A percentile compares a stretch with the other conserved stretches of the same genome.
These are phyloP conservation scores for Apamea epomidion DNA, from an alignment of 2,888 invertebrate genomes.

Conservation along the genomic window DNA sequence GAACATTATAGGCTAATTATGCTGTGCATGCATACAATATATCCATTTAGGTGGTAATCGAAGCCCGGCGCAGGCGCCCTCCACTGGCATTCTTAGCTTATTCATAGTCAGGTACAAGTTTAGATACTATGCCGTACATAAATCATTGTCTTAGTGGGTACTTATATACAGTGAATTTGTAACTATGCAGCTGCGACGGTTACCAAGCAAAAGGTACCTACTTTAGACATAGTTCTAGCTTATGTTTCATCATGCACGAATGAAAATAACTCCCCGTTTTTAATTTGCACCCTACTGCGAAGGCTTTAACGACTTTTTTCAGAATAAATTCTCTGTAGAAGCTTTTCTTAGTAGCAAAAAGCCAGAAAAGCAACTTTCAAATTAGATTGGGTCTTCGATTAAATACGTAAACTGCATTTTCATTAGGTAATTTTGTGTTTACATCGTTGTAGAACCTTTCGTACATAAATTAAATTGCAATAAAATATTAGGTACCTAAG, in stretches of 20 bases:
- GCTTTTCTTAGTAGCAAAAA: conserved; percentile 7
- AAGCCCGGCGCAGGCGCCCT: background rate
- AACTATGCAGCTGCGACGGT: conserved; percentile 45
- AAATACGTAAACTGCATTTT: conserved; percentile 16
- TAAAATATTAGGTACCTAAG: conserved; percentile 8
- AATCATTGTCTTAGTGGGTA: conserved; percentile 33
- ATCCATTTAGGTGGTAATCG: background rate
- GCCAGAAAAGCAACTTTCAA: conserved; percentile 3
- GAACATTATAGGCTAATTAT: background rate
- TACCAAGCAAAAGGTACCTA: conserved; percentile 6
- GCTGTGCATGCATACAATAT: background rate
- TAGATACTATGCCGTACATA: conserved; percentile 32
- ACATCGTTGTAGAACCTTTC: conserved; percentile 32
- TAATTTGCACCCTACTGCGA: background rate
- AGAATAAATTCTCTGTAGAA: conserved; percentile 2
- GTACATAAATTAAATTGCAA: conserved; percentile 33
- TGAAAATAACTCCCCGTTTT: conserved; percentile 18
- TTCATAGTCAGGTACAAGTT: conserved; percentile 45
- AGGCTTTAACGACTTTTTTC: background rate
- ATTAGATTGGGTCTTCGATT: conserved; percentile 27
- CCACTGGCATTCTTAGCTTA: conserved; percentile 23
- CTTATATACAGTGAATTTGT: conserved; percentile 2
- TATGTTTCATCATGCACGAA: conserved; percentile 31
- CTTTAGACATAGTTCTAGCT: conserved; percentile 9
- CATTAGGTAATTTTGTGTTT: conserved; percentile 24